These are phyloP conservation scores for Amblyjoppa proteus DNA, from an alignment of 2,888 invertebrate species.

Conservation along the genomic window DNA sequence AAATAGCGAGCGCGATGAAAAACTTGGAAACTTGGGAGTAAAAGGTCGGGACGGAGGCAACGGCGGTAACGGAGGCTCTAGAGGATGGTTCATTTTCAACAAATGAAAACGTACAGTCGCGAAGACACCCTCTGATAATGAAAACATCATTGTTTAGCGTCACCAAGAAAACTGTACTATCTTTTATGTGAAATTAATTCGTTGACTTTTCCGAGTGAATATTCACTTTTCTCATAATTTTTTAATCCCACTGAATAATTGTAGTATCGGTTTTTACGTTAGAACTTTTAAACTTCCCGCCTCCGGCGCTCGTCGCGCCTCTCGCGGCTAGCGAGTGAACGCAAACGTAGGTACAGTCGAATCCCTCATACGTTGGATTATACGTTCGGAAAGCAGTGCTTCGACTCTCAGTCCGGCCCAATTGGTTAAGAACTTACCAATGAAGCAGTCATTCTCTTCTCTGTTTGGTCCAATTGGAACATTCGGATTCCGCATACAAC, in stretches of 20 bases:
- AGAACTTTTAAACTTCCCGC: not conserved
- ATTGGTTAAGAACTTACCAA: too few relatives aligned
- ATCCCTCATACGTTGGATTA: too few relatives aligned
- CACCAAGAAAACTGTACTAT: not conserved
- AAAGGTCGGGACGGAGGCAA: slow-evolving; percentile 60
- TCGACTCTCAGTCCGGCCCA: too few relatives aligned
- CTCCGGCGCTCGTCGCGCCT: too few relatives aligned
- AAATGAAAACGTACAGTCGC: slow-evolving; percentile 68
- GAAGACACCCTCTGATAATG: not conserved
- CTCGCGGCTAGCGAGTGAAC: too few relatives aligned
- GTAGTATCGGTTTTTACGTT: not conserved
- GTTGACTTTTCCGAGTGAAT: not conserved
- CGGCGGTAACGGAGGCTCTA: slow-evolving; percentile 10
- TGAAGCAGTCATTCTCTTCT: too few relatives aligned
- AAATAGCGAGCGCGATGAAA: slow-evolving; percentile 76
- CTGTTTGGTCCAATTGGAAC: too few relatives aligned
- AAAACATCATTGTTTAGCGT: not conserved
- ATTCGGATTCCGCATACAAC: too few relatives aligned
- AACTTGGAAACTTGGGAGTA: slow-evolving; percentile 74
- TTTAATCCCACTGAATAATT: not conserved
- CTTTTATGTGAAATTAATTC: not conserved
- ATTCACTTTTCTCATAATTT: not conserved
- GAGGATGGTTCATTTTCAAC: slow-evolving; percentile 1
- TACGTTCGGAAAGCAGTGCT: too few relatives aligned
- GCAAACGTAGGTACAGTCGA: too few relatives aligned